These are phyloP conservation scores for Neoniphon sammara DNA, from an alignment of 2,797 vertebrate species.

Conservation along the genomic window DNA sequence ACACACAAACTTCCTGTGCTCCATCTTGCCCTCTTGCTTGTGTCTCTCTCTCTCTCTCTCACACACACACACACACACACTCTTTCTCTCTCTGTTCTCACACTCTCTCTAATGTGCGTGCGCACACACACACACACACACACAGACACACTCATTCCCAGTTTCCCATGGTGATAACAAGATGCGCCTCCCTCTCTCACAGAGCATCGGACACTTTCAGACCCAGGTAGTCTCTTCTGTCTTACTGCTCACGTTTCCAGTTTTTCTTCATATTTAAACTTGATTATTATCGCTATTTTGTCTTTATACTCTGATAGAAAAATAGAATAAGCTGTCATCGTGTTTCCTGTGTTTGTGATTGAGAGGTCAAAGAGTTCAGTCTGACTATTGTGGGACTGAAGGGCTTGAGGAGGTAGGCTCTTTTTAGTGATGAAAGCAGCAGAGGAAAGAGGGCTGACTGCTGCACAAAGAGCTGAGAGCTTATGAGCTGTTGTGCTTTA, in stretches of 20 bases:
- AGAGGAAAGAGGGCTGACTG: slow-evolving; percentile 2
- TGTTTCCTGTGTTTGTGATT: slow-evolving; percentile 12
- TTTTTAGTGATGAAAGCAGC: slow-evolving; percentile 11
- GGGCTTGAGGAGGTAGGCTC: slow-evolving; percentile 21
- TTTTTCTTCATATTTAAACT: slow-evolving; percentile 17
- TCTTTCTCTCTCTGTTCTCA: background rate
- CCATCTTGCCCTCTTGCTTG: background rate
- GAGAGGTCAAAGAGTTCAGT: slow-evolving; percentile 39
- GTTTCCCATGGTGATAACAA: slow-evolving; percentile 38
- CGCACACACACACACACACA: slow-evolving; percentile 25
- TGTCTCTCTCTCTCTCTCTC: background rate
- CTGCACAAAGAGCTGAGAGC: background rate
- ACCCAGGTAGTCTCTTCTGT: slow-evolving; percentile 35
- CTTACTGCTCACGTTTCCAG: slow-evolving; percentile 3
- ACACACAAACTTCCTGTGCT: background rate
- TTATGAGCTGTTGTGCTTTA: background rate
- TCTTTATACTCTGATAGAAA: background rate
- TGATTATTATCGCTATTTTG: background rate
- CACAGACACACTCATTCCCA: slow-evolving; percentile 19
- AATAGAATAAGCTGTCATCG: slow-evolving; percentile 32
- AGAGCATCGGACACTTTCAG: slow-evolving; percentile 29
- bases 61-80: slow-evolving; percentile 5
- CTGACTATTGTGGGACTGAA: slow-evolving; percentile 24
- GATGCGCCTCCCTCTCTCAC: slow-evolving; percentile 42
- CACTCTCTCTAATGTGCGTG: background rate